Conservation (phyloP, 2,888 invertebrate genomes). For the Lordiphosa fenestrarum region DNA sequence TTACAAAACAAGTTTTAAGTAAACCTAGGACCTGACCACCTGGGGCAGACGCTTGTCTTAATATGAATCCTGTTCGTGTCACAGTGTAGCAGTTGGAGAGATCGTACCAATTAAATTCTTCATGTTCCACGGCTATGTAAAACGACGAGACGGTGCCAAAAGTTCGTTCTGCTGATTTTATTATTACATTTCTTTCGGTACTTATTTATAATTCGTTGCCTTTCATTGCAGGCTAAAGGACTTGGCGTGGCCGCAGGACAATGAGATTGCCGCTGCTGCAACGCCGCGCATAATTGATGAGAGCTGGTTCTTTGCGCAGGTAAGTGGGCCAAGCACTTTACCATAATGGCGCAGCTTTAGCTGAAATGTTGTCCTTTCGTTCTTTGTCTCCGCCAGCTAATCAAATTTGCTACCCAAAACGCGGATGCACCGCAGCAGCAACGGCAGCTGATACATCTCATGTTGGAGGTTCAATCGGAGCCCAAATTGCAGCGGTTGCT, state of each 20-base stretch:
- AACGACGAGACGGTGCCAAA: constrained; percentile 18
- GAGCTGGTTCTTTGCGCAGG: constrained; percentile 79
- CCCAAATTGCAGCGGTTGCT: constrained; percentile 81
- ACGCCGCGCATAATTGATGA: constrained; percentile 78
- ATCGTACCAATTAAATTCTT: no score
- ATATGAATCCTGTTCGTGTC: no score
- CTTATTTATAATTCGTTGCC: constrained; percentile 53
- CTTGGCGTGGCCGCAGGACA: constrained; percentile 51
- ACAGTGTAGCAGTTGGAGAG: no score
- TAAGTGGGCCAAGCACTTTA: constrained; percentile 54
- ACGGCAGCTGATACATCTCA: constrained; percentile 72
- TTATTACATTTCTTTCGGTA: constrained; percentile 17
- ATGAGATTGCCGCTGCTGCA: constrained; percentile 46
- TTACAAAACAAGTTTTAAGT: no score
- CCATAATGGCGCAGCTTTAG: constrained; percentile 35
- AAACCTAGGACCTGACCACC: no score
- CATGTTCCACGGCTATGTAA: background rate
- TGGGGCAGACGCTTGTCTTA: no score
- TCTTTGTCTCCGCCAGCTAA: constrained; percentile 63
- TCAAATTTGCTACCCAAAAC: constrained; percentile 76
- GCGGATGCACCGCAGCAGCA: constrained; percentile 71
- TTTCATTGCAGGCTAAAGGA: constrained; percentile 56
- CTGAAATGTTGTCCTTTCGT: constrained; percentile 38
- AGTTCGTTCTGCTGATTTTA: constrained; percentile 12
- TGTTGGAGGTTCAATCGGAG: constrained; percentile 79